Conservation (phyloP, 2,113 vertebrate genomes). For the Rhynchopsitta pachyrhyncha region DNA sequence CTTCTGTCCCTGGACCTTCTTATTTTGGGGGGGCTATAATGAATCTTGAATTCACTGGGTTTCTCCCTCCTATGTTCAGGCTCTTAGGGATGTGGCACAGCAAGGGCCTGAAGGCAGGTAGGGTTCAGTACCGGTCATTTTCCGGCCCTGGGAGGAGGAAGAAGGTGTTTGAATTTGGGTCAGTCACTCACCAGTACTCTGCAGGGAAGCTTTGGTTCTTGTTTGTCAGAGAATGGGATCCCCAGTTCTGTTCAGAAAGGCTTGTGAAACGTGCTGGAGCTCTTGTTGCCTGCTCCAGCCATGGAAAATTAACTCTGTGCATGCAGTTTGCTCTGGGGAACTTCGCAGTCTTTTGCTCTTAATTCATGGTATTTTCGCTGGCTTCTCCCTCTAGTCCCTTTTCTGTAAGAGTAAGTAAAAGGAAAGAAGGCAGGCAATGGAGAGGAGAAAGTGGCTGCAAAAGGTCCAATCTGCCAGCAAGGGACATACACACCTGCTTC, state of each 20-base stretch:
- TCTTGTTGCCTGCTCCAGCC: constrained; percentile 49
- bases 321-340: constrained; percentile 33
- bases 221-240: neutral
- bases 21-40: neutral
- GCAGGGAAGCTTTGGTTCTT: neutral
- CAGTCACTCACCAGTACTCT: constrained; percentile 7
- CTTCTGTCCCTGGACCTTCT: neutral
- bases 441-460: neutral
- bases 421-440: neutral
- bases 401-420: constrained; percentile 1
- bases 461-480: neutral
- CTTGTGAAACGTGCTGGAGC: neutral
- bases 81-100: neutral
- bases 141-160: neutral
- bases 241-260: neutral
- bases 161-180: constrained; percentile 52
- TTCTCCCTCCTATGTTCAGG: neutral
- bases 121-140: neutral
- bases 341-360: constrained; percentile 36
- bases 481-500: neutral
- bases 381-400: constrained; percentile 14
- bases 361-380: neutral
- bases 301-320: constrained; percentile 47
- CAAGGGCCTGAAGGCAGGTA: neutral
- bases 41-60: neutral